These are phyloP conservation scores for Drosophila parvula DNA, from an alignment of 1,140 invertebrate species.

Conservation along the genomic window DNA sequence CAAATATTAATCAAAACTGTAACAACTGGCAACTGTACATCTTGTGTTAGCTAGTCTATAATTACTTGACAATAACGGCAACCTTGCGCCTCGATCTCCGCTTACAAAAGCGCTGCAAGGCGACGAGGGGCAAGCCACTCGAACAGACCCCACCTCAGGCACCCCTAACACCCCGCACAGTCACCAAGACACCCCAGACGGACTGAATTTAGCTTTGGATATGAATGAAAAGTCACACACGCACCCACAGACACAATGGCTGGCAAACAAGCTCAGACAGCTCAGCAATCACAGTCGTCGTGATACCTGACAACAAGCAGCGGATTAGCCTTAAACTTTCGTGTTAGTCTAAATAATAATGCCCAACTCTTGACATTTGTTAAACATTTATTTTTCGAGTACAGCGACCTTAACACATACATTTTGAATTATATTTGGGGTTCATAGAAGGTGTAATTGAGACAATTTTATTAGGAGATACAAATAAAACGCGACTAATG, in stretches of 20 bases:
- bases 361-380: conserved; percentile 60
- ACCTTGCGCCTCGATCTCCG: conserved; percentile 74
- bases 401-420: conserved; percentile 2
- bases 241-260: conserved; percentile 43
- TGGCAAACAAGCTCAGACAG: conserved; percentile 37
- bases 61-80: conserved; percentile 80
- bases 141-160: conserved; percentile 14
- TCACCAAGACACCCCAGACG: conserved; percentile 27
- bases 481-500: not conserved
- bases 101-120: conserved; percentile 48
- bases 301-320: conserved; percentile 62
- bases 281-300: conserved; percentile 56
- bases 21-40: conserved; percentile 47
- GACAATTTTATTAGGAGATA: conserved; percentile 1
- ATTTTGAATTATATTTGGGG: not conserved
- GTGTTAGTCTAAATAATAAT: conserved; percentile 27
- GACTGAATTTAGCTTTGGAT: conserved; percentile 48
- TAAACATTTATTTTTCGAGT: conserved; percentile 19
- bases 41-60: conserved; percentile 66
- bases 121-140: conserved; percentile 16
- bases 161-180: not conserved
- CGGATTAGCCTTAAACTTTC: conserved; percentile 73
- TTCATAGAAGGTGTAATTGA: not conserved
- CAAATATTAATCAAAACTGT: conserved; percentile 37
- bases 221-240: conserved; percentile 71